phyloP scores from a whole-genome alignment of 2,797 vertebrate genomes.

The Pachyuromys duprasi region DNA sequence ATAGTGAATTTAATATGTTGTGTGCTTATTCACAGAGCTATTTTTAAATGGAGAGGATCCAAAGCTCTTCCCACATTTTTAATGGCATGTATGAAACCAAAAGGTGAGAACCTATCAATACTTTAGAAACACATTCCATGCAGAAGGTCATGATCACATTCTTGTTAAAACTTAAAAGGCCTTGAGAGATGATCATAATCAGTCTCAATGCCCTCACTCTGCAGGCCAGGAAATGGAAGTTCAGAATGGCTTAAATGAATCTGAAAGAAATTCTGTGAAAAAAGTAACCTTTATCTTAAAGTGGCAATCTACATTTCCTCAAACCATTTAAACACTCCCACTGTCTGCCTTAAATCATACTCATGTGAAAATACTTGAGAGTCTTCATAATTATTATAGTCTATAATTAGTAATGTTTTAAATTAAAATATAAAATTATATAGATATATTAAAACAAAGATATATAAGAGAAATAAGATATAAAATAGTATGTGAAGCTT shows the following conservation, averaged over 20 bases:
- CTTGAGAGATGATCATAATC: conserved; percentile 13
- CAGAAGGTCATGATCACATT: background rate
- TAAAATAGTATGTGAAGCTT: background rate
- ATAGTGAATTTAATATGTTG: background rate
- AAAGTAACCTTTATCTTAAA: conserved; percentile 18
- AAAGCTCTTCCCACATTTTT: conserved; percentile 35
- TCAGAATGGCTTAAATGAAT: background rate
- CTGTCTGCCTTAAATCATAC: background rate
- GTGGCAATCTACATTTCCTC: background rate
- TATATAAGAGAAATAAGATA: conserved; percentile 30
- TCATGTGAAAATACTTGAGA: conserved; percentile 7
- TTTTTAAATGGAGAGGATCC: conserved; percentile 42
- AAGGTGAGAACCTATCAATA: background rate
- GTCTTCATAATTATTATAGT: conserved; percentile 40
- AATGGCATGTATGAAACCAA: background rate
- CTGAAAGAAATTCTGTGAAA: background rate
- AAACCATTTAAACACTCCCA: background rate
- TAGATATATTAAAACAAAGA: conserved; percentile 53
- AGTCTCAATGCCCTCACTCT: background rate
- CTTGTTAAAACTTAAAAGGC: background rate
- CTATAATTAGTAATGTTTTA: conserved; percentile 22
- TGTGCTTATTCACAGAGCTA: background rate
- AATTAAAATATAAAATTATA: conserved; percentile 62
- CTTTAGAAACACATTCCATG: background rate
- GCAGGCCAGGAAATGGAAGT: background rate